A percentile compares a stretch with the other conserved stretches of the same genome.
Evolutionary conservation across 2,113 vertebrate genomes (phyloP).

Genomic region (Ailuropoda melanoleuca): DNA sequence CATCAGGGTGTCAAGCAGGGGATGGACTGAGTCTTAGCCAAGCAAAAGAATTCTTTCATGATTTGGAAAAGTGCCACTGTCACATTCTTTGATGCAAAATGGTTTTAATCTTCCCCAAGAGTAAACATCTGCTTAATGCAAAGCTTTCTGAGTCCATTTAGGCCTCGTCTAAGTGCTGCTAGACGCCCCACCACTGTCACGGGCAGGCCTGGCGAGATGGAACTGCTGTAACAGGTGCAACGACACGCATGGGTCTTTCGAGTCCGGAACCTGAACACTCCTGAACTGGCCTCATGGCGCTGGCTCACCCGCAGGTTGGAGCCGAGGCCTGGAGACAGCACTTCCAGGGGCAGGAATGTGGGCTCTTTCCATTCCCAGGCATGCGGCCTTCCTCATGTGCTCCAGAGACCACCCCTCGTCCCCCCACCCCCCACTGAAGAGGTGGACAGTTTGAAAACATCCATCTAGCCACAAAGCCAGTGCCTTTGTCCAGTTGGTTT

Average conservation of each 20-base stretch:
- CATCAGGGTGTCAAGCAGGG: background rate
- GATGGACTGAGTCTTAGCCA: background rate
- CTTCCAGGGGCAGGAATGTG: rapidly evolving
- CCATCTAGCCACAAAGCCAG: background rate
- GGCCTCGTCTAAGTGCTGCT: background rate
- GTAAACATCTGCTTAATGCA: conserved; percentile 69
- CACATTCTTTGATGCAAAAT: conserved; percentile 45
- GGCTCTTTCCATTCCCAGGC: background rate
- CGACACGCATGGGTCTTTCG: background rate
- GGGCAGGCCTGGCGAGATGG: background rate
- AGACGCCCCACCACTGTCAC: background rate
- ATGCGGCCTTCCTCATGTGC: rapidly evolving
- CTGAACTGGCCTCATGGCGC: rapidly evolving
- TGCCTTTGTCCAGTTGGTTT: background rate
- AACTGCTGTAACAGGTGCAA: background rate
- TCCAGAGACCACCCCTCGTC: background rate
- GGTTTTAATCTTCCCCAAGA: conserved; percentile 64
- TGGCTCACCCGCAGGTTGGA: rapidly evolving
- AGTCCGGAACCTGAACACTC: background rate
- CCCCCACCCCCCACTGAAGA: background rate
- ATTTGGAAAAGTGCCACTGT: background rate
- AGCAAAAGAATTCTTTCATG: background rate
- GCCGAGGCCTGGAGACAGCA: rapidly evolving
- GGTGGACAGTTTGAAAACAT: background rate
- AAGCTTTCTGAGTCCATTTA: conserved; percentile 49